Conservation (phyloP, 2,888 invertebrate species). For the Abscondita cerata region DNA sequence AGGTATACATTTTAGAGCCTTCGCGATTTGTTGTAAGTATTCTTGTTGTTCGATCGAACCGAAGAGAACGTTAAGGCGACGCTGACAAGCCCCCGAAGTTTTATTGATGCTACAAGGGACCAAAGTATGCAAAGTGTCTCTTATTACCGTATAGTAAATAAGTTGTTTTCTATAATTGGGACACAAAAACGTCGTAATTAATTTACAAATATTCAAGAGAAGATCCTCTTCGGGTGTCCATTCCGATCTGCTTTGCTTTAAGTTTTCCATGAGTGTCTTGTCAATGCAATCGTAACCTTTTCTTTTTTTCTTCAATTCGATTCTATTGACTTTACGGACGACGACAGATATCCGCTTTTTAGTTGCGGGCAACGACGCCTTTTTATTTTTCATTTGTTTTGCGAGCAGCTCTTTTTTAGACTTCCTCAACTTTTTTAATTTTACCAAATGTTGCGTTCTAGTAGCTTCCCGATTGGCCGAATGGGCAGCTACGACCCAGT, state of each 20-base stretch:
- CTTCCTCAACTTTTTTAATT: neutral
- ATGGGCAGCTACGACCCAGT: constrained; percentile 61
- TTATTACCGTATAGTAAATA: constrained; percentile 59
- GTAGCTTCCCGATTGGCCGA: too few relatives aligned
- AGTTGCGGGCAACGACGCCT: too few relatives aligned
- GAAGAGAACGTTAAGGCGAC: constrained; percentile 61
- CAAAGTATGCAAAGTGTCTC: constrained; percentile 64
- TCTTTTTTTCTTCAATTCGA: neutral
- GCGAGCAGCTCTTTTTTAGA: neutral
- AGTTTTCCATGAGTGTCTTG: constrained; percentile 66
- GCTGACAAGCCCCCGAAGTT: constrained; percentile 71
- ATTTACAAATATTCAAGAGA: constrained; percentile 70
- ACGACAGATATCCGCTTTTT: neutral
- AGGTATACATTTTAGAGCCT: constrained; percentile 21
- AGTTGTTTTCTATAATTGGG: constrained; percentile 57
- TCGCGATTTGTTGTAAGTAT: constrained; percentile 20
- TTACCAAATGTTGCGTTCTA: neutral
- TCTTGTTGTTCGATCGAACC: constrained; percentile 16
- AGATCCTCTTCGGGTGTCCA: constrained; percentile 76
- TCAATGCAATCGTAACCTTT: constrained; percentile 68
- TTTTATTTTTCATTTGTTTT: constrained; percentile 1
- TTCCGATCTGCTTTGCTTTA: constrained; percentile 66
- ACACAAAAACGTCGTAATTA: constrained; percentile 65
- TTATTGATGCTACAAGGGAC: constrained; percentile 66
- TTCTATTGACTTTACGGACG: constrained; percentile 22